phyloP scores from a whole-genome alignment of 2,797 vertebrate genomes.

The Pangasius djambal region DNA sequence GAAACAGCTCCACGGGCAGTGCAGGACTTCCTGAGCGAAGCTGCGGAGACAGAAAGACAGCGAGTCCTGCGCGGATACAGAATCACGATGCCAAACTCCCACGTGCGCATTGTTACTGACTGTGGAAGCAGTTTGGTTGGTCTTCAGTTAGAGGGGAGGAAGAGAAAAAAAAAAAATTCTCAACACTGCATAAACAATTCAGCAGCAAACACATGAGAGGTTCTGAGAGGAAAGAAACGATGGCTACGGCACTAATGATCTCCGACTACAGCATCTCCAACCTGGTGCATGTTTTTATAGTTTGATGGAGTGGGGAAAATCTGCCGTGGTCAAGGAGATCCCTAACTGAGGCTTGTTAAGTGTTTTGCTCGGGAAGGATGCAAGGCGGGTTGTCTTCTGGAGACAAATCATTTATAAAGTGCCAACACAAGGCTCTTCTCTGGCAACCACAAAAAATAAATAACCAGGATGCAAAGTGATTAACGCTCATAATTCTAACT shows the following conservation, averaged over 20 bases:
- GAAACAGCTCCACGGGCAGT: no score
- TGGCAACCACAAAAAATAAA: neutral
- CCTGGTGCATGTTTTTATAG: neutral
- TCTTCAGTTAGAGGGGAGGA: neutral
- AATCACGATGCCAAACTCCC: neutral
- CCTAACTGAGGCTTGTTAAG: neutral
- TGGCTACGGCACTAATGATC: conserved; percentile 9
- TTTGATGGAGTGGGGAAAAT: neutral
- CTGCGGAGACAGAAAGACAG: neutral
- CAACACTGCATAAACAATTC: neutral
- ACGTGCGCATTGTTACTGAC: neutral
- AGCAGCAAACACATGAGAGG: neutral
- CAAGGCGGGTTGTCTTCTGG: neutral
- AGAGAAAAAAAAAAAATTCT: neutral
- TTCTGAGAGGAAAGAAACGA: neutral
- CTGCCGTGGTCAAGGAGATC: neutral
- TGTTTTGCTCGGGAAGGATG: neutral
- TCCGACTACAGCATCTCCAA: neutral
- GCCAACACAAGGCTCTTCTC: neutral
- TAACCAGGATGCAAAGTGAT: neutral
- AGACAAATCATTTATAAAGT: neutral
- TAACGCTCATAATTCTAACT: neutral
- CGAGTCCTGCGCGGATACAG: neutral
- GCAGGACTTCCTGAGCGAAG: neutral
- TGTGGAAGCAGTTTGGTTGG: conserved; percentile 1